These are phyloP conservation scores for Hypomesus transpacificus DNA, from an alignment of 2,113 vertebrate genomes.

Conservation along the genomic window DNA sequence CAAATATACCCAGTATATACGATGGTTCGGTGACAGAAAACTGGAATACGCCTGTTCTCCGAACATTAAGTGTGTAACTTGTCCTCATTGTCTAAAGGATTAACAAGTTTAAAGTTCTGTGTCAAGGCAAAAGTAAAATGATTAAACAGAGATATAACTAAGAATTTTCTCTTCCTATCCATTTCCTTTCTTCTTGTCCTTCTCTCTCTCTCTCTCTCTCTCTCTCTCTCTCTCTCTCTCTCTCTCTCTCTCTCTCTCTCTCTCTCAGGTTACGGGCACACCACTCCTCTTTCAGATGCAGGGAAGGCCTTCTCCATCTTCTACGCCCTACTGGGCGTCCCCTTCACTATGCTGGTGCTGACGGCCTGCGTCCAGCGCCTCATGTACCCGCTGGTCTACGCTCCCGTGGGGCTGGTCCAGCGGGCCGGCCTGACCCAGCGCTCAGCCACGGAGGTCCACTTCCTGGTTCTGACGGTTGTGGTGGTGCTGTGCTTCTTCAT, in stretches of 20 bases:
- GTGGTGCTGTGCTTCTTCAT: slow-evolving; percentile 74
- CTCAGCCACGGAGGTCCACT: slow-evolving; percentile 67
- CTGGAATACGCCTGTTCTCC: too few species aligned
- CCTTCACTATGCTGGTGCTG: slow-evolving; percentile 87
- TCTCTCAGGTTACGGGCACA: slow-evolving; percentile 82
- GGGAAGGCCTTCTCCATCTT: slow-evolving; percentile 86
- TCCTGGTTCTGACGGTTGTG: slow-evolving; percentile 62
- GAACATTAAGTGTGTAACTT: too few species aligned
- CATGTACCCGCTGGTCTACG: slow-evolving; percentile 69
- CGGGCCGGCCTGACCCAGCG: slow-evolving; percentile 62
- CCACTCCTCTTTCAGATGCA: slow-evolving; percentile 77
- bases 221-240: neutral
- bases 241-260: neutral
- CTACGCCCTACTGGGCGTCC: slow-evolving; percentile 83
- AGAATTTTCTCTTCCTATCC: too few species aligned
- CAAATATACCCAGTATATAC: too few species aligned
- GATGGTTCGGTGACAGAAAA: too few species aligned
- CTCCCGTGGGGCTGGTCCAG: slow-evolving; percentile 67
- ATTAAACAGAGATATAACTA: too few species aligned
- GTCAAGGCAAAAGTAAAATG: too few species aligned
- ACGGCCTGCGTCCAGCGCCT: slow-evolving; percentile 82
- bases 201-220: neutral
- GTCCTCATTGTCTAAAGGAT: too few species aligned
- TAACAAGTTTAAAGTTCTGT: too few species aligned
- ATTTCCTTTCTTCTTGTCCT: too few species aligned